Conservation (phyloP, 2,113 vertebrate genomes). For the Chionodraco myersi region DNA sequence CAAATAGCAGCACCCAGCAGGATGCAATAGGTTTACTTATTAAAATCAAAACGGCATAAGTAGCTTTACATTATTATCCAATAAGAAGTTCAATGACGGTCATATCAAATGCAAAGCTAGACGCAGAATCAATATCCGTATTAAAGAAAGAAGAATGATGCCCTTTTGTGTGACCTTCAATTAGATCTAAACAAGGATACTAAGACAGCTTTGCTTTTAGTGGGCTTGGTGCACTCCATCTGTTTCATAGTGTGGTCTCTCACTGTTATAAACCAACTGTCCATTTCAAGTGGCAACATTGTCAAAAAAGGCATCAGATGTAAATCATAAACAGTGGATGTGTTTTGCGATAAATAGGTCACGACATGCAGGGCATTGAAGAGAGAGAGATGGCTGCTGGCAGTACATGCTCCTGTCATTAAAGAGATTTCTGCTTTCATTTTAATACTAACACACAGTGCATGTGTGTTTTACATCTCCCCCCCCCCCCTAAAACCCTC, state of each 20-base stretch:
- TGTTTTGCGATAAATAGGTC: conserved; percentile 71
- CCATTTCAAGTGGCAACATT: not conserved
- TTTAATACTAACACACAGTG: conserved; percentile 35
- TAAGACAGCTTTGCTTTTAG: not conserved
- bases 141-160: not conserved
- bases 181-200: conserved; percentile 2
- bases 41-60: not conserved
- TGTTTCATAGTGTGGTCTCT: not conserved
- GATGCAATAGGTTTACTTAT: not conserved
- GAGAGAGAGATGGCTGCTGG: conserved; percentile 38
- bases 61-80: not conserved
- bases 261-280: conserved; percentile 6
- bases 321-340: conserved; percentile 42
- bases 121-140: conserved; percentile 21
- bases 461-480: not conserved
- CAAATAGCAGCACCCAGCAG: not conserved
- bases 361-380: conserved; percentile 26
- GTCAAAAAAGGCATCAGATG: conserved; percentile 26
- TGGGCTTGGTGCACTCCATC: not conserved
- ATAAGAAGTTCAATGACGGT: not conserved
- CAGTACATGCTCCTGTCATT: conserved; percentile 24
- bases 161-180: not conserved
- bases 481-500: not conserved
- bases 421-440: conserved; percentile 37
- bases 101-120: conserved; percentile 1